These are phyloP conservation scores for Dipodomys merriami DNA, from an alignment of 2,113 vertebrate genomes.

Conservation along the genomic window DNA sequence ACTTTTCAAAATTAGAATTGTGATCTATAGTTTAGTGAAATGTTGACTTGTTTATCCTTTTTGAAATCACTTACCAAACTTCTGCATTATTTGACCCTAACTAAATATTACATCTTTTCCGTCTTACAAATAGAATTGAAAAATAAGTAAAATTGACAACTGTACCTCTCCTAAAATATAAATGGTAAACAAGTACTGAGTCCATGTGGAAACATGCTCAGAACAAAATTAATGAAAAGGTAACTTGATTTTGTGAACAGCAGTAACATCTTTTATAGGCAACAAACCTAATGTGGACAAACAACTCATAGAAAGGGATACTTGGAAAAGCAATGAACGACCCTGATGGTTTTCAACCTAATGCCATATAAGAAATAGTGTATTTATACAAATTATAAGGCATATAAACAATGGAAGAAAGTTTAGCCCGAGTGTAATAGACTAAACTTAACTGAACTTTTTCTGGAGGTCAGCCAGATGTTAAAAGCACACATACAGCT, in stretches of 20 bases:
- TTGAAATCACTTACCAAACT: constrained; percentile 28
- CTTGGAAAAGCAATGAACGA: background rate
- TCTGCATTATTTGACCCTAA: background rate
- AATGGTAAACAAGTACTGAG: background rate
- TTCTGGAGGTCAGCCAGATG: constrained; percentile 4
- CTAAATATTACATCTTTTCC: constrained; percentile 14
- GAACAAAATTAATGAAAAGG: background rate
- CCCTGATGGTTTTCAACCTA: background rate
- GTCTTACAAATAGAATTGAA: constrained; percentile 1
- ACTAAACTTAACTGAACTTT: constrained; percentile 26
- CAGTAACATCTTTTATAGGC: background rate
- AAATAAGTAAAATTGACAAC: constrained; percentile 11
- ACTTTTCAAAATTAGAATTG: constrained; percentile 51
- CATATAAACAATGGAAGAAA: constrained; percentile 32
- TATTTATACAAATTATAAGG: constrained; percentile 44
- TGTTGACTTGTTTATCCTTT: background rate
- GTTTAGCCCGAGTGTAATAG: background rate
- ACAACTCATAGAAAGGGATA: background rate
- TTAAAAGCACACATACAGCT: constrained; percentile 29
- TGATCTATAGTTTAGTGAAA: background rate
- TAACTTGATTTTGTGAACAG: background rate
- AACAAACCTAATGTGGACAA: background rate
- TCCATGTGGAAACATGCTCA: background rate
- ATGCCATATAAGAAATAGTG: constrained; percentile 2
- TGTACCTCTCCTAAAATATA: background rate